These are phyloP conservation scores for Chrysomela aeneicollis DNA, from an alignment of 2,888 invertebrate genomes.

Conservation along the genomic window DNA sequence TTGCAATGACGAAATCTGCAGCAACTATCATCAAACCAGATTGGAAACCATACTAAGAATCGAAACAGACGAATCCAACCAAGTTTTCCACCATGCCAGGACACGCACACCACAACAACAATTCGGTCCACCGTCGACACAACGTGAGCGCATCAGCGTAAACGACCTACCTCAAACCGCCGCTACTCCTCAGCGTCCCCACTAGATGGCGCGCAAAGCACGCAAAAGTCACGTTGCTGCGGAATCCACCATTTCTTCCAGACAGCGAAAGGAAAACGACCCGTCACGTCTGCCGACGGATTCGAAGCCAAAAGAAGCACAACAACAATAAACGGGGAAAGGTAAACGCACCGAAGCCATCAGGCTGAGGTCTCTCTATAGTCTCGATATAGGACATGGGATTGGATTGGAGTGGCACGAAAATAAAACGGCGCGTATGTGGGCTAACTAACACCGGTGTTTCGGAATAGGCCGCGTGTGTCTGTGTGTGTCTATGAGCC, in stretches of 20 bases:
- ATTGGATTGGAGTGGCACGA: slow-evolving; percentile 40
- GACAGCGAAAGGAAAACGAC: background rate
- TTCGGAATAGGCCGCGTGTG: slow-evolving; percentile 29
- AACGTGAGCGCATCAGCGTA: too few relatives aligned
- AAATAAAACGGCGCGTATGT: slow-evolving; percentile 41
- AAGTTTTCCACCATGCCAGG: too few relatives aligned
- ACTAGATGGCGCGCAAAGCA: background rate
- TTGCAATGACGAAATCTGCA: too few relatives aligned
- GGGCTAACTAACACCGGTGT: slow-evolving; percentile 42
- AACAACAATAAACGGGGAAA: slow-evolving; percentile 30
- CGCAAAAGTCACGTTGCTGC: slow-evolving; percentile 26
- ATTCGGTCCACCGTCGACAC: too few relatives aligned
- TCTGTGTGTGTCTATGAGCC: slow-evolving; percentile 21
- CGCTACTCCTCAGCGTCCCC: too few relatives aligned
- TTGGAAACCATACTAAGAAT: too few relatives aligned
- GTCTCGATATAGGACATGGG: slow-evolving; percentile 41
- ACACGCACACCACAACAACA: too few relatives aligned
- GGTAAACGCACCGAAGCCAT: slow-evolving; percentile 35
- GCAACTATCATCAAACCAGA: too few relatives aligned
- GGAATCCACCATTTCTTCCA: slow-evolving; percentile 2
- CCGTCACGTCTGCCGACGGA: background rate
- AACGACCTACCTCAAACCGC: slow-evolving; percentile 3
- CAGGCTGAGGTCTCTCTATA: slow-evolving; percentile 29
- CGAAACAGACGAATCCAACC: too few relatives aligned
- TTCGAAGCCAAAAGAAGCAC: slow-evolving; percentile 20